Base-by-base conservation (phyloP, 2,113 vertebrate species). In the Elaphurus davidianus region DNA sequence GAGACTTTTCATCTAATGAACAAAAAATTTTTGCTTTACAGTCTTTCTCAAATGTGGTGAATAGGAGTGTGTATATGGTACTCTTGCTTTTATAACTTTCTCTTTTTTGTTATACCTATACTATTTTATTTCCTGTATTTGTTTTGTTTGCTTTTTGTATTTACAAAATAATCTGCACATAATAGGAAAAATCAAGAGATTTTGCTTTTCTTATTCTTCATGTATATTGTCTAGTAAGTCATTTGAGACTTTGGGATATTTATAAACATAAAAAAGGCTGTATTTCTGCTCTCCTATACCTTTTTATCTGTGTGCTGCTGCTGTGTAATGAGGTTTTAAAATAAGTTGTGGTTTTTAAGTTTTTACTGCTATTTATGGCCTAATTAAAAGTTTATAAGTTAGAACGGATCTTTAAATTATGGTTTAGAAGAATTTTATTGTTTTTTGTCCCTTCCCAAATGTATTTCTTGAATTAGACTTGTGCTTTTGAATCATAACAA, bases 291-390 rank as follows among this genome's bases (percentile, higher is more conserved):
- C 60, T 91, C 45, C 81, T 96, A 79, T 87, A 27, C 76, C 78
- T 50, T 86, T 81, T 96, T 96, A n/a, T 83, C 59, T 93, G 55
- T 50, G 47, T 50, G 47, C 59, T 93, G 55, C 59, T 93, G 55
- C 59, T 93, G 55, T 96, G 21, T 93, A 90, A 90, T 93, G 40
- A 91, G 79, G 57, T 96, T 95, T 92, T 74, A 47, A 90, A 96
- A 74, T 92, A 60, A 96, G 96, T 97, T 98, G 95, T 21, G 43
- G 97, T 98, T 98, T 98, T 98, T 87, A 98, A 97, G 88, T 98
- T 98, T 99, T 98, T 96, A 92, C 96, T 97, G 97, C 90, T 97
- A 98, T 97, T 98, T 98, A 97, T 98, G 98, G 67, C 90, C 95
- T 98, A 93, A 98, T 98, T 98, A 91, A 96, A 98, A 98, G 21